These are phyloP conservation scores for Leguminivora glycinivorella DNA, from an alignment of 1,140 invertebrate species.

Conservation along the genomic window DNA sequence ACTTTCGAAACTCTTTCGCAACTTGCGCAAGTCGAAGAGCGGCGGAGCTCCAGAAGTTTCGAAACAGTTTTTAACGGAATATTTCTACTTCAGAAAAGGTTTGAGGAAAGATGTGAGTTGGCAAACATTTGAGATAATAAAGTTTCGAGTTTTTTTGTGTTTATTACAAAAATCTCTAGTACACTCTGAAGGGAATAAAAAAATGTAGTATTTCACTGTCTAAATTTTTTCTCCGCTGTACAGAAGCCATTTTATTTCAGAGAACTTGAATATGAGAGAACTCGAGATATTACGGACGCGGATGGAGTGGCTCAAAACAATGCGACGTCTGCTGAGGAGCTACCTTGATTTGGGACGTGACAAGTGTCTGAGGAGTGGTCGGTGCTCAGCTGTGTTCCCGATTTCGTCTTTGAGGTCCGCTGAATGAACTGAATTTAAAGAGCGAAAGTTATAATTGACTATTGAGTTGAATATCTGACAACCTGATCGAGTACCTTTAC, in stretches of 20 bases:
- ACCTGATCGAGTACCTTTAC: no score
- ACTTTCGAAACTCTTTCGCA: background rate
- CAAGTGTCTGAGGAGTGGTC: background rate
- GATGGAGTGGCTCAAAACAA: constrained; percentile 10
- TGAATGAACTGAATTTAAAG: background rate
- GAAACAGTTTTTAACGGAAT: background rate
- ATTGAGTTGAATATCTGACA: no score
- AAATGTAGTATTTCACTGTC: background rate
- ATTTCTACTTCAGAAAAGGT: background rate
- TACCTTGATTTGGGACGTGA: constrained; percentile 6
- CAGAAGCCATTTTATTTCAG: no score
- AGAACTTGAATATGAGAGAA: constrained; percentile 19
- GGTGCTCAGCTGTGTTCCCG: background rate
- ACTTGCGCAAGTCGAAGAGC: background rate
- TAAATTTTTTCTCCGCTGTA: no score
- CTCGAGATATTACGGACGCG: constrained; percentile 10
- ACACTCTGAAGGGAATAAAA: background rate
- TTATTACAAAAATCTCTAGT: background rate
- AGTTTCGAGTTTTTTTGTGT: background rate
- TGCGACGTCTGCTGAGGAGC: background rate
- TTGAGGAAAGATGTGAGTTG: background rate
- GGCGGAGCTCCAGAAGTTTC: background rate
- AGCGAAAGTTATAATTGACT: background rate
- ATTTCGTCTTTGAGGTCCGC: background rate
- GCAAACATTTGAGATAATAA: background rate